Conservation (phyloP, 2,888 invertebrate genomes). For the Lydus trimaculatus region DNA sequence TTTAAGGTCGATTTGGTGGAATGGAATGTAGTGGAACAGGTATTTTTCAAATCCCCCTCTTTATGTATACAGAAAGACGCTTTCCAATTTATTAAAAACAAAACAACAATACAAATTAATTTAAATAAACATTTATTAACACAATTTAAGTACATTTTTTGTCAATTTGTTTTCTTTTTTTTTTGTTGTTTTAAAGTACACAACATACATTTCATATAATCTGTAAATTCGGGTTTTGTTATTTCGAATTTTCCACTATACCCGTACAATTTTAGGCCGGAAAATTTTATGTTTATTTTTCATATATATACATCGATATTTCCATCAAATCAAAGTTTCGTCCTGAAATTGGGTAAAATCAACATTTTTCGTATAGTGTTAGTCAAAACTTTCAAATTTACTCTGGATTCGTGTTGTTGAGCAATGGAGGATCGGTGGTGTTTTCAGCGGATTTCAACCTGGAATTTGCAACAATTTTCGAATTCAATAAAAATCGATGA, state of each 20-base stretch:
- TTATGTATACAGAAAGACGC: not conserved
- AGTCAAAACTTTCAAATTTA: constrained; percentile 6
- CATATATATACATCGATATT: not conserved
- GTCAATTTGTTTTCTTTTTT: no score
- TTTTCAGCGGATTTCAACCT: constrained; percentile 13
- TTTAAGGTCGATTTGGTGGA: constrained; percentile 21
- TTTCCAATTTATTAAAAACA: not conserved
- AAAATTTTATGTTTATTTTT: no score
- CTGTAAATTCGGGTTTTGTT: not conserved
- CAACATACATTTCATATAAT: not conserved
- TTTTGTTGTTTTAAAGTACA: not conserved
- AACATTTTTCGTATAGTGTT: not conserved
- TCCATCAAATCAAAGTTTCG: not conserved
- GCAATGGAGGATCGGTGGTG: constrained; percentile 19
- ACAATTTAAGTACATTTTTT: not conserved
- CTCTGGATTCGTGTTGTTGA: constrained; percentile 20
- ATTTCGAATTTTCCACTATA: not conserved
- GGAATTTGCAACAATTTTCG: constrained; percentile 2
- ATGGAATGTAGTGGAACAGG: constrained; percentile 37
- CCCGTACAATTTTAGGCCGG: not conserved
- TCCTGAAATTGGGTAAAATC: not conserved
- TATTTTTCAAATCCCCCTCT: constrained; percentile 23
- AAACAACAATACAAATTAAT: not conserved
- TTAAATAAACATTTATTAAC: not conserved
- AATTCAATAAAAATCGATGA: constrained; percentile 4